phyloP scores from a whole-genome alignment of 2,888 invertebrate species.

The Ichneumoninae sp. region DNA sequence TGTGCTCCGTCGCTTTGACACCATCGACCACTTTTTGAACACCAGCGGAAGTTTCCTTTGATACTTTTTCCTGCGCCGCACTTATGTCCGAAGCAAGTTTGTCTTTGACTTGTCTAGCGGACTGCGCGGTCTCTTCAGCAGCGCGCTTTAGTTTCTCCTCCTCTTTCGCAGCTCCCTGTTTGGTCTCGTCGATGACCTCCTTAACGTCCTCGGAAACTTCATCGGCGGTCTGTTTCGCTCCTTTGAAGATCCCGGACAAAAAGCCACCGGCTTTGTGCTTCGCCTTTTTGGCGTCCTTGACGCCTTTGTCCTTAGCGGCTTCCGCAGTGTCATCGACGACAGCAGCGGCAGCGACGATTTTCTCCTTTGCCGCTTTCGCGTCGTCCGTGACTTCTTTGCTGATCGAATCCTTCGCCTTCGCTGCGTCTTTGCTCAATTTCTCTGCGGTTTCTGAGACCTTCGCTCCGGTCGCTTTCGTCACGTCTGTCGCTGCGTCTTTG shows the following conservation, averaged over 20 bases:
- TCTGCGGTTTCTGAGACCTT: conserved; percentile 27
- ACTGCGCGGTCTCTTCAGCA: conserved; percentile 36
- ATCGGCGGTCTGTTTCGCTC: conserved; percentile 74
- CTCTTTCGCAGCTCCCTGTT: conserved; percentile 70
- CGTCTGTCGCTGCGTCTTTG: conserved; percentile 73
- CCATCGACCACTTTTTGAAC: conserved; percentile 79
- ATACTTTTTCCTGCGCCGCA: conserved; percentile 65
- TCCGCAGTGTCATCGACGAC: conserved; percentile 57
- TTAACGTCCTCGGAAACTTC: conserved; percentile 71
- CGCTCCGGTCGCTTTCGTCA: conserved; percentile 83
- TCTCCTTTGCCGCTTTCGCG: conserved; percentile 49
- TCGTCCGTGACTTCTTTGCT: conserved; percentile 52
- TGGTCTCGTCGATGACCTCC: conserved; percentile 74
- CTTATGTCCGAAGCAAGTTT: conserved; percentile 39
- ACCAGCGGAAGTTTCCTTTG: conserved; percentile 41
- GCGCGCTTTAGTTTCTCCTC: conserved; percentile 53
- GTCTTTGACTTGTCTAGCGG: conserved; percentile 74
- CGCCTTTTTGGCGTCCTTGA: conserved; percentile 54
- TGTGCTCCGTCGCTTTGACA: conserved; percentile 85
- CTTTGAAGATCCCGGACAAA: conserved; percentile 74
- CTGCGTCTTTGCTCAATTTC: conserved; percentile 44
- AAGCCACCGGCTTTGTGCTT: conserved; percentile 64
- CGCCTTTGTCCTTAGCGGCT: conserved; percentile 60
- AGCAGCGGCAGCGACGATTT: conserved; percentile 67
- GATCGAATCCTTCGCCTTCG: conserved; percentile 36